phyloP scores from a whole-genome alignment of 2,797 vertebrate species.

The Poeciliopsis turneri region DNA sequence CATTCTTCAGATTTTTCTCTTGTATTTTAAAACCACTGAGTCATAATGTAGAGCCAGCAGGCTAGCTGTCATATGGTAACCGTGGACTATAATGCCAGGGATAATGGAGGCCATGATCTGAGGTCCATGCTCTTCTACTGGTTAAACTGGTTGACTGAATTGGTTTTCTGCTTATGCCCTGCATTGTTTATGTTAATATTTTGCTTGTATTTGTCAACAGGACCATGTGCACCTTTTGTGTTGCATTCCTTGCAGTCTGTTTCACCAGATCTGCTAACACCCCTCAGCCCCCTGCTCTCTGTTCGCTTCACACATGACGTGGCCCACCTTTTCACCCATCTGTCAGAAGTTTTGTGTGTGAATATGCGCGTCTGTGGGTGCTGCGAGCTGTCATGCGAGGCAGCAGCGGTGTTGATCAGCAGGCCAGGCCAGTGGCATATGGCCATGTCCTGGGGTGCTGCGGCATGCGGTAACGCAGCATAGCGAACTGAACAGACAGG shows the following conservation, averaged over 20 bases:
- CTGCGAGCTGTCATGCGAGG: slow-evolving; percentile 77
- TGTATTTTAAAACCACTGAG: not conserved
- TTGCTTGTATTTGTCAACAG: slow-evolving; percentile 26
- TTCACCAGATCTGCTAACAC: slow-evolving; percentile 68
- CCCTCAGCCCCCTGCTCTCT: slow-evolving; percentile 61
- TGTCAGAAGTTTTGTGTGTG: slow-evolving; percentile 70
- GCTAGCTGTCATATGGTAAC: not conserved
- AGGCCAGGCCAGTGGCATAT: slow-evolving; percentile 81
- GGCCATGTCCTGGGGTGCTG: slow-evolving; percentile 77
- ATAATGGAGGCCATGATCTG: not conserved
- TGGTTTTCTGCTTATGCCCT: slow-evolving; percentile 9
- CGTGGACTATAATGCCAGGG: not conserved
- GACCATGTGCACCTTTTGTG: slow-evolving; percentile 21
- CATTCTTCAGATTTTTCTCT: not conserved
- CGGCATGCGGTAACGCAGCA: slow-evolving; percentile 70
- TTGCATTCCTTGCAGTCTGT: slow-evolving; percentile 68
- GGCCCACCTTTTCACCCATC: slow-evolving; percentile 82
- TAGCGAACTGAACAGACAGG: slow-evolving; percentile 62
- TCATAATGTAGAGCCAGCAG: not conserved
- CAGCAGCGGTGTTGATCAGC: slow-evolving; percentile 71
- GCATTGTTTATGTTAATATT: slow-evolving; percentile 24
- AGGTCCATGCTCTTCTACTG: slow-evolving; percentile 3
- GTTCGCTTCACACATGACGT: slow-evolving; percentile 81
- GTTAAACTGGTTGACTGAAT: slow-evolving; percentile 23
- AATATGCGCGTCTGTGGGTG: slow-evolving; percentile 38